These are phyloP conservation scores for Diloba caeruleocephala DNA, from an alignment of 2,888 invertebrate genomes.

Conservation along the genomic window DNA sequence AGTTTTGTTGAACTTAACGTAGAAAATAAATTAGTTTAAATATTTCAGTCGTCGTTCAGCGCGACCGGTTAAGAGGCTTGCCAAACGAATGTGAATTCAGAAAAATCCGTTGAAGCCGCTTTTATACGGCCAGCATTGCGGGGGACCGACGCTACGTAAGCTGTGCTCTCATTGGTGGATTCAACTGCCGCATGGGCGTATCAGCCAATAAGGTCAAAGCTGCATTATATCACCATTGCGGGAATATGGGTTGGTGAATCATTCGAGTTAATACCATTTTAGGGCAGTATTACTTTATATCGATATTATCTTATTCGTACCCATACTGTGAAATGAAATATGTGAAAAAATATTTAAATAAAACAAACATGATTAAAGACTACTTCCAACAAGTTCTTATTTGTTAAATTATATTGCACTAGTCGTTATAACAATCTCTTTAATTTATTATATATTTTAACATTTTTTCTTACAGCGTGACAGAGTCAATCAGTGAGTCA, in stretches of 20 bases:
- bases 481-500: too few species aligned
- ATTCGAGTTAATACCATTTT: slow-evolving; percentile 58
- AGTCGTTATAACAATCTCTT: too few species aligned
- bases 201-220: slow-evolving; percentile 82
- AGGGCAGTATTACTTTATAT: slow-evolving; percentile 60
- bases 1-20: slow-evolving; percentile 84
- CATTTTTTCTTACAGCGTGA: too few species aligned
- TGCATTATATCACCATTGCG: slow-evolving; percentile 85
- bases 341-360: too few species aligned
- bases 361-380: too few species aligned
- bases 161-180: slow-evolving; percentile 82
- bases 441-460: too few species aligned
- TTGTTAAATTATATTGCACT: too few species aligned
- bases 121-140: slow-evolving; percentile 88
- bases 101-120: slow-evolving; percentile 81
- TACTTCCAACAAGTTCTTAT: too few species aligned
- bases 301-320: too few species aligned
- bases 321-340: too few species aligned
- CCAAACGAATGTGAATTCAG: slow-evolving; percentile 90
- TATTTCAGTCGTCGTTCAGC: slow-evolving; percentile 89
- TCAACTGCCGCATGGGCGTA: slow-evolving; percentile 79
- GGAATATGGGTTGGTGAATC: slow-evolving; percentile 84
- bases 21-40: slow-evolving; percentile 78
- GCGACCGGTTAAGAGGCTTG: slow-evolving; percentile 91
- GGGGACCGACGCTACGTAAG: slow-evolving; percentile 84